Base-by-base conservation (phyloP, 2,888 invertebrate species). In the Lasius fuliginosus region DNA sequence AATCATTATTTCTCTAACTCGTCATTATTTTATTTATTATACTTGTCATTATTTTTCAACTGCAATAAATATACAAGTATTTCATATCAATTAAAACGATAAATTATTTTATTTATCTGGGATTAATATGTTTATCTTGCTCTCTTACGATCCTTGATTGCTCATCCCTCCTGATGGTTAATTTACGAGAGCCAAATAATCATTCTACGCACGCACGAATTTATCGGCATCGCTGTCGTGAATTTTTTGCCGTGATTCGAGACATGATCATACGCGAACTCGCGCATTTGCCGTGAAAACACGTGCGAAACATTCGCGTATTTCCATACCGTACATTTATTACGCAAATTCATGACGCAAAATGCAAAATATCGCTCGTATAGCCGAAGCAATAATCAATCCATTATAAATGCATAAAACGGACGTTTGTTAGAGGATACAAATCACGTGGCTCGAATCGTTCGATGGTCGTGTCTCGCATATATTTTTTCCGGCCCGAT, bases 311-410 rank as follows among this genome's bases (percentile, higher is more conserved):
- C 56, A 82, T 82, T 76, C 69, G 75, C 56, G 46, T 46, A 68
- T 69, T 82, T 74, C 36, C 36, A 76, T 69, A n/a, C 15, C 46
- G 27, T 40, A 36, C 46, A 69, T 75, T 82, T 71, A 58, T 69
- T 67, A 71, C 69, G 76, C 49, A 83, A 85, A 85, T 85, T 83
- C 60, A 58, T 65, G 27, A n/a, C 12, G 30, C 42, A 30, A 75
- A 76, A 27, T 74, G 64, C 46, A 85, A 77, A 75, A 67, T 49
- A 60, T 9, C 40, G 46, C 18, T 33, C 30, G 68, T 58, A 53
- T 53, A 42, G 23, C 49, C 46, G 23, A 15, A 74, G 73, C 58
- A 79, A 83, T 85, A 83, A 85, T 85, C 85, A 73, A 83, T 77
- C 49, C 23, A 79, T 85, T 79, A 83, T 68, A 79, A 83, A 77